Conservation (phyloP, 2,888 invertebrate species). For the Cataglyphis rosenhaueri region DNA sequence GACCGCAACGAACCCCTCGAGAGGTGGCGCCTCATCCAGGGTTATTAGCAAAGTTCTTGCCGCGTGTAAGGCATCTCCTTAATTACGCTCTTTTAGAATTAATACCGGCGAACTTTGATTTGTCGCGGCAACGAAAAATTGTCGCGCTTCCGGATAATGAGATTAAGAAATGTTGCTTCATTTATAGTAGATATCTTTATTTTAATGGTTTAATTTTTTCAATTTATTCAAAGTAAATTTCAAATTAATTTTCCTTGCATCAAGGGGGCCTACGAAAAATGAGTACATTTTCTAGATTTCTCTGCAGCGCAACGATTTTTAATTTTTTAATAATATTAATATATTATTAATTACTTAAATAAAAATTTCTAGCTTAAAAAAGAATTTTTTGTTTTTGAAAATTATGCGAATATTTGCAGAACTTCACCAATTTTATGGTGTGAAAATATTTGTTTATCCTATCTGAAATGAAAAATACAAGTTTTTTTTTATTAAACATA, state of each 20-base stretch:
- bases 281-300: too few relatives aligned
- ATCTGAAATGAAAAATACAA: too few relatives aligned
- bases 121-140: neutral
- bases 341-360: too few relatives aligned
- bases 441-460: too few relatives aligned
- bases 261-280: too few relatives aligned
- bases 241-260: neutral
- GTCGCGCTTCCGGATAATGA: neutral
- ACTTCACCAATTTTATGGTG: too few relatives aligned
- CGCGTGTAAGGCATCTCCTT: constrained; percentile 81
- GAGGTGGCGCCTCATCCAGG: constrained; percentile 73
- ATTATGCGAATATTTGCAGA: too few relatives aligned
- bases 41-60: constrained; percentile 85
- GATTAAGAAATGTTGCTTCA: neutral
- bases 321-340: too few relatives aligned
- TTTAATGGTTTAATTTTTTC: neutral
- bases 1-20: constrained; percentile 68
- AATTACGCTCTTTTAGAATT: constrained; percentile 78
- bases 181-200: neutral
- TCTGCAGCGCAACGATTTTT: too few relatives aligned
- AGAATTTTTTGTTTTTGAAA: too few relatives aligned
- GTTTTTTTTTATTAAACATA: too few relatives aligned
- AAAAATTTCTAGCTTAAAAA: too few relatives aligned
- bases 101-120: constrained; percentile 58
- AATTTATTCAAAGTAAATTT: neutral